Conservation (phyloP, 2,888 invertebrate species). For the Autographa gamma region DNA sequence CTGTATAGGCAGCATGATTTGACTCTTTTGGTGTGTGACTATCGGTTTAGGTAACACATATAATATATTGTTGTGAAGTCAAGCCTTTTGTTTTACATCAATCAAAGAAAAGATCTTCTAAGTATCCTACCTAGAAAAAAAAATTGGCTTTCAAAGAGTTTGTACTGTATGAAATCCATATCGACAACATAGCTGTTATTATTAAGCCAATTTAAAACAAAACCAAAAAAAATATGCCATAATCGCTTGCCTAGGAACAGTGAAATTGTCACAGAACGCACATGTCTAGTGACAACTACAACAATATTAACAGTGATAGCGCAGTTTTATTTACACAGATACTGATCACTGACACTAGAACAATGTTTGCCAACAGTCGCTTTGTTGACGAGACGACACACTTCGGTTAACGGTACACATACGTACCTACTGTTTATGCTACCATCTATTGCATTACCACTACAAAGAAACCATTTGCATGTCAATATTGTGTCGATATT, state of each 20-base stretch:
- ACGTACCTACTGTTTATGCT: conserved; percentile 64
- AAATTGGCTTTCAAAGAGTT: not conserved
- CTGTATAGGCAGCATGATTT: too few relatives aligned
- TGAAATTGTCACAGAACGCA: conserved; percentile 32
- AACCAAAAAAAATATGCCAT: not conserved
- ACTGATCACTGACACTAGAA: conserved; percentile 58
- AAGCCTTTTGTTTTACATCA: too few relatives aligned
- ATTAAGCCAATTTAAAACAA: not conserved
- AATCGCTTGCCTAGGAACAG: conserved; percentile 14
- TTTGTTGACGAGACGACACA: conserved; percentile 72
- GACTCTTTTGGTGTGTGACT: too few relatives aligned
- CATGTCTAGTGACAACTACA: conserved; percentile 36
- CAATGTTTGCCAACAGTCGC: conserved; percentile 64
- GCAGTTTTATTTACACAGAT: conserved; percentile 57
- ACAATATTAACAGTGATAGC: conserved; percentile 46
- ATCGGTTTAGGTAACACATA: too few relatives aligned
- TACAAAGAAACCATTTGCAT: conserved; percentile 74
- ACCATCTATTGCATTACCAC: conserved; percentile 67
- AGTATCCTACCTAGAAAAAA: not conserved
- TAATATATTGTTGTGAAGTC: too few relatives aligned
- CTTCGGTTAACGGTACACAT: conserved; percentile 69
- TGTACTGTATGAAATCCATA: not conserved
- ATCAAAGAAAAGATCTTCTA: too few relatives aligned
- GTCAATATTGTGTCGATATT: conserved; percentile 68
- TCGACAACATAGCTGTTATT: too few relatives aligned